phyloP scores from a whole-genome alignment of 1,140 invertebrate species.

The Atta colombica region DNA sequence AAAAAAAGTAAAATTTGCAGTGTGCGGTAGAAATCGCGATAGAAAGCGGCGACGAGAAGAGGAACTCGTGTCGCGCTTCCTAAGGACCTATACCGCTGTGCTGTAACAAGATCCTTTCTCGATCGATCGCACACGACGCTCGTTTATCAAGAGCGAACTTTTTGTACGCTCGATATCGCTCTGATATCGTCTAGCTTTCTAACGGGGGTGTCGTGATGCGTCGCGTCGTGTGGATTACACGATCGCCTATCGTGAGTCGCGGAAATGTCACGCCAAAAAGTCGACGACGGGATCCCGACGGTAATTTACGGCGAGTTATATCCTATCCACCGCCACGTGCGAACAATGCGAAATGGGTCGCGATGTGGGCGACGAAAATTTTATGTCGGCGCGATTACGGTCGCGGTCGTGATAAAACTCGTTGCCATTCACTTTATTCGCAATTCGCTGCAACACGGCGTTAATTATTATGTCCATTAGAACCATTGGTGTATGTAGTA shows the following conservation, averaged over 20 bases:
- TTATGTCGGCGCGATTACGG: background rate
- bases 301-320: slow-evolving; percentile 31
- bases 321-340: background rate
- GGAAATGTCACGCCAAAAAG: slow-evolving; percentile 27
- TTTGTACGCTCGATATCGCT: slow-evolving; percentile 27
- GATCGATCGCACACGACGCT: slow-evolving; percentile 20
- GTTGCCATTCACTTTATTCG: background rate
- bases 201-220: background rate
- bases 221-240: slow-evolving; percentile 30
- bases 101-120: slow-evolving; percentile 48
- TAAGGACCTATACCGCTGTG: background rate
- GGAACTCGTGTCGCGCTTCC: background rate
- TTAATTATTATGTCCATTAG: slow-evolving; percentile 31
- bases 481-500: background rate
- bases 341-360: slow-evolving; percentile 11
- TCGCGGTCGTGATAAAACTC: slow-evolving; percentile 9
- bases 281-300: slow-evolving; percentile 2
- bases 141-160: slow-evolving; percentile 52
- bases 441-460: background rate
- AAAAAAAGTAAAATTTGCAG: slow-evolving; percentile 38
- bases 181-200: slow-evolving; percentile 26
- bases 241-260: slow-evolving; percentile 48
- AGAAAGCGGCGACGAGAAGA: slow-evolving; percentile 27
- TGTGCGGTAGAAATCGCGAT: slow-evolving; percentile 52
- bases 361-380: slow-evolving; percentile 2